Evolutionary conservation across 2,888 invertebrate genomes (phyloP).

Genomic region (Amaurobius ferox): DNA sequence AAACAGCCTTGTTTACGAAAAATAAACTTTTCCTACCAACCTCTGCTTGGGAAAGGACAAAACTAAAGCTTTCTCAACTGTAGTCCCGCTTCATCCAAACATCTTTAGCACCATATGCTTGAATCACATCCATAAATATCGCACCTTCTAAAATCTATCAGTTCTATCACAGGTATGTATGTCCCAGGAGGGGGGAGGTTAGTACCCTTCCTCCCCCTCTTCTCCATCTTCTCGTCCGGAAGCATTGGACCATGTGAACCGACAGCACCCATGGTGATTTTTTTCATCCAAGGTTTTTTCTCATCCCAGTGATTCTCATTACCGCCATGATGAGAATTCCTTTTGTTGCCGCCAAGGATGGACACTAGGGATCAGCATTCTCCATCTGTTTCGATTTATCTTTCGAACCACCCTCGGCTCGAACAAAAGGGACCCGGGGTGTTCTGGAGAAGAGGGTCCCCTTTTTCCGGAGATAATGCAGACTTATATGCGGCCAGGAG

Average conservation of each 20-base stretch:
- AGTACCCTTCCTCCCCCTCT: not conserved
- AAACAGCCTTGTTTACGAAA: too few species aligned
- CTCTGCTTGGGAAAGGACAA: too few species aligned
- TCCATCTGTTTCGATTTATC: conserved; percentile 72
- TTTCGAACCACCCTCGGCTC: conserved; percentile 44
- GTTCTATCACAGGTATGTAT: not conserved
- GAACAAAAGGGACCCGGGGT: conserved; percentile 48
- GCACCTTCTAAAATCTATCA: not conserved
- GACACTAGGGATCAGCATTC: conserved; percentile 70
- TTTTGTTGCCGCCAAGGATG: conserved; percentile 44
- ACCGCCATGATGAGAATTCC: conserved; percentile 45
- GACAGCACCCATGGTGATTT: not conserved
- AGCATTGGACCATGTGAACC: conserved; percentile 22
- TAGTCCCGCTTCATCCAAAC: not conserved
- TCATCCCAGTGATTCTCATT: conserved; percentile 63
- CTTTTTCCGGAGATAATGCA: conserved; percentile 21
- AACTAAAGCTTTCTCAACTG: too few species aligned
- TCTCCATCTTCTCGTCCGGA: not conserved
- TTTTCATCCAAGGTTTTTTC: conserved; percentile 27
- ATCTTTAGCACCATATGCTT: conserved; percentile 16
- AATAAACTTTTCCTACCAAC: too few species aligned
- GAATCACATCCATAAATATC: conserved; percentile 24
- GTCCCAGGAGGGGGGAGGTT: not conserved
- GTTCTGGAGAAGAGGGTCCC: conserved; percentile 19
- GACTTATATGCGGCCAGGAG: conserved; percentile 30